Evolutionary conservation across 2,113 vertebrate species (phyloP), one percentile per base, ranked within the genome.

Genomic region (Echinops telfairi): DNA sequence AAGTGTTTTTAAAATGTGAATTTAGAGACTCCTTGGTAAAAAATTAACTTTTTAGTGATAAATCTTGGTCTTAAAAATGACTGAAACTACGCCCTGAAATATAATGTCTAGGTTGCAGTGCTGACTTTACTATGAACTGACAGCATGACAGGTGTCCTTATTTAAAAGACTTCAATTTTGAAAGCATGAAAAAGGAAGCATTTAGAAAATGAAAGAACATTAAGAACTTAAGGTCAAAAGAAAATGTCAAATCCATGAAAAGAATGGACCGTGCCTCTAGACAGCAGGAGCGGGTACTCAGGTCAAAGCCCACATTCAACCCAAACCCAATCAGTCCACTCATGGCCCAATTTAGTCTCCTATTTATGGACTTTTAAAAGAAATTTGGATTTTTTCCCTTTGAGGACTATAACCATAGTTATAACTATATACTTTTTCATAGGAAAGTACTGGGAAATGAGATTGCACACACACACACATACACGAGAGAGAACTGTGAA

Each of bases 181-280:
- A 95, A 90, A 83, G 77, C 40, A 95, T 57, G 75, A 90, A 86
- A 87, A 95, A 95, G 89, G 81, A 96, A 96, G 79, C 94, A 79
- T 91, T 97, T 93, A 93, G 93, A 96, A 89, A 89, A 95, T 90
- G 83, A 91, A 96, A 88, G 94, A 79, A 92, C 92, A 95, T 97
- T 93, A 97, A 88, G 92, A 97, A 92, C 88, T 71, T 94, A 97
- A 97, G 96, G 97, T 97, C 97, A 97, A 95, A 97, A 75, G 89
- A 89, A 94, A 96, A 96, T 89, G 91, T 82, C 91, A 94, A 11
- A 43, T 79, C 66, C 31, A 29, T 40, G 86, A 79, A 58, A 78
- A 36, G 9, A 90, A 90, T 85, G 88, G 82, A 70, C 70, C 66
- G 23, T 1, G n/a, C 40, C 38, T n/a, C 17, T 22, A n/a, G 62